phyloP scores from a whole-genome alignment of 2,888 invertebrate genomes.

The Dorcus hopei region DNA sequence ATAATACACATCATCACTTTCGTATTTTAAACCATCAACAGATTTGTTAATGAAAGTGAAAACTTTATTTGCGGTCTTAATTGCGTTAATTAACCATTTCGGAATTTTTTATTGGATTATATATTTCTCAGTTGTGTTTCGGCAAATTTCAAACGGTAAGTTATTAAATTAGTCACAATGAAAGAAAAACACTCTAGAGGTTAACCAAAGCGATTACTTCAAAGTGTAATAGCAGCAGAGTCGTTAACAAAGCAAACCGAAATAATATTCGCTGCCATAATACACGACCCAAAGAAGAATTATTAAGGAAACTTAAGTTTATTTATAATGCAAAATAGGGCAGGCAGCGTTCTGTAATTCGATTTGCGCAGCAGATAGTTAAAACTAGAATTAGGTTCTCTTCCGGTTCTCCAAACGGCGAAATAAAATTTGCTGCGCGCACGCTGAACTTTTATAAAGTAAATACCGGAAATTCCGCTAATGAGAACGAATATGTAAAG shows the following conservation, averaged over 20 bases:
- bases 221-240: not conserved
- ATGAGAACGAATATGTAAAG: slow-evolving; percentile 35
- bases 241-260: slow-evolving; percentile 1
- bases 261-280: slow-evolving; percentile 10
- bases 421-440: slow-evolving; percentile 5
- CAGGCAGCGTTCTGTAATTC: not conserved
- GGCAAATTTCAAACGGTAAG: too few species aligned
- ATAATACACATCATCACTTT: too few species aligned
- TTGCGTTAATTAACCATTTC: too few species aligned
- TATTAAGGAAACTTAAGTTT: slow-evolving; percentile 17
- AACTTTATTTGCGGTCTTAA: too few species aligned
- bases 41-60: too few species aligned
- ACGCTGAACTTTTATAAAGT: slow-evolving; percentile 25
- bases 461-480: slow-evolving; percentile 28
- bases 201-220: not conserved
- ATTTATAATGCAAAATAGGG: slow-evolving; percentile 16
- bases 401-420: not conserved
- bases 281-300: slow-evolving; percentile 8
- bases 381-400: not conserved
- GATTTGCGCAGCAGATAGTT: not conserved
- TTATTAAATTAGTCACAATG: not conserved
- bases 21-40: too few species aligned
- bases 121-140: too few species aligned
- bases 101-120: too few species aligned
- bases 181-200: not conserved